A percentile compares a stretch with the other conserved stretches of the same genome.
Conservation (phyloP, 2,113 vertebrate genomes). For the Centropristis striata region DNA sequence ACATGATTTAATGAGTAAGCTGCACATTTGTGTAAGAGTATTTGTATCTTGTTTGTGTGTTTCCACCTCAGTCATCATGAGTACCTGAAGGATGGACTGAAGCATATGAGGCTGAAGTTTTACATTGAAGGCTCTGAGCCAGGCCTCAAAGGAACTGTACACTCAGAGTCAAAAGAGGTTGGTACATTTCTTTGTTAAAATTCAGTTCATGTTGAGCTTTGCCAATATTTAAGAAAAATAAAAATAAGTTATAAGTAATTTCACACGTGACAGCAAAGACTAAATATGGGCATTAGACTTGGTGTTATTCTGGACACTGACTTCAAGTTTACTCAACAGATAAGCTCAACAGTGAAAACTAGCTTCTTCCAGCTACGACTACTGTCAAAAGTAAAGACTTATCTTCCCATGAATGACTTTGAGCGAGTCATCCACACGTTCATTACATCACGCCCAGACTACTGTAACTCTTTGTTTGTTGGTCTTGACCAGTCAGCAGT, state of each 20-base stretch:
- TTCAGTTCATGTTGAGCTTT: background rate
- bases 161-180: slow-evolving; percentile 94
- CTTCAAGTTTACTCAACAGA: too few species aligned
- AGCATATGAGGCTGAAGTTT: slow-evolving; percentile 93
- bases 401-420: too few species aligned
- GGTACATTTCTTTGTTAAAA: background rate
- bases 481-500: too few species aligned
- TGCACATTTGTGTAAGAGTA: background rate
- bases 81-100: slow-evolving; percentile 91
- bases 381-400: too few species aligned
- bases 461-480: too few species aligned
- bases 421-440: too few species aligned
- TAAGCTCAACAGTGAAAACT: too few species aligned
- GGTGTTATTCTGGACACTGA: too few species aligned
- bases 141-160: slow-evolving; percentile 91
- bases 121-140: slow-evolving; percentile 96
- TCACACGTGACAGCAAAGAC: background rate
- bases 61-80: slow-evolving; percentile 87
- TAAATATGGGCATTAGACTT: background rate
- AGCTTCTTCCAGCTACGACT: too few species aligned
- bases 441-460: too few species aligned
- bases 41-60: background rate
- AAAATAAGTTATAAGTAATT: background rate
- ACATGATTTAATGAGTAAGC: background rate
- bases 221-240: background rate